phyloP scores from a whole-genome alignment of 2,888 invertebrate genomes.

The Melinaea marsaeus region DNA sequence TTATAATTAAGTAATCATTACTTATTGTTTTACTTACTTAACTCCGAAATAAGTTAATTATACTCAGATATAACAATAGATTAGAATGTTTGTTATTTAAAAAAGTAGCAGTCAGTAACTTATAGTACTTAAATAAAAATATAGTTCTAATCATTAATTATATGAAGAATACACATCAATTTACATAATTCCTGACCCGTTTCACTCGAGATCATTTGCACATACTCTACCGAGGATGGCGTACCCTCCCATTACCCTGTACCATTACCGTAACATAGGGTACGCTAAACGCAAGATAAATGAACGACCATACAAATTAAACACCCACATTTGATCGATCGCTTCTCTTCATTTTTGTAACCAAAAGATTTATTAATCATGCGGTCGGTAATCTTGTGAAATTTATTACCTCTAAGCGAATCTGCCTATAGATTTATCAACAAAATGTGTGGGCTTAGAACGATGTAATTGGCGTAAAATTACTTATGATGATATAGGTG shows the following conservation, averaged over 20 bases:
- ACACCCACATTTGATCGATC: constrained; percentile 75
- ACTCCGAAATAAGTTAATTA: too few relatives aligned
- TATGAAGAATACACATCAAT: too few relatives aligned
- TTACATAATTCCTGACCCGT: too few relatives aligned
- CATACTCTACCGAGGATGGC: constrained; percentile 20
- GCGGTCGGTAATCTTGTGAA: constrained; percentile 69
- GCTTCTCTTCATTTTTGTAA: constrained; percentile 72
- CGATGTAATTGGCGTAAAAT: constrained; percentile 27
- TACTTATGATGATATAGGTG: constrained; percentile 17
- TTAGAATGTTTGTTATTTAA: too few relatives aligned
- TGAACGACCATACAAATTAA: constrained; percentile 67
- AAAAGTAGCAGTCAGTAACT: too few relatives aligned
- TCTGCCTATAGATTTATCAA: constrained; percentile 73
- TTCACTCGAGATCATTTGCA: neutral
- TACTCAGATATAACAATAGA: too few relatives aligned
- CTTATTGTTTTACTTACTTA: too few relatives aligned
- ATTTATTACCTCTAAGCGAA: constrained; percentile 77
- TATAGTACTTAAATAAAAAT: too few relatives aligned
- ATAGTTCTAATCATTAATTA: too few relatives aligned
- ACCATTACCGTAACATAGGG: constrained; percentile 54
- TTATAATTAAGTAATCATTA: too few relatives aligned
- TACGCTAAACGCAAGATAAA: constrained; percentile 68
- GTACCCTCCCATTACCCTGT: constrained; percentile 42
- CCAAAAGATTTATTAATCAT: constrained; percentile 67
- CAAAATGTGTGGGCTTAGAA: constrained; percentile 68